These are phyloP conservation scores for Notolabrus celidotus DNA, from an alignment of 2,797 vertebrate genomes.

Conservation along the genomic window DNA sequence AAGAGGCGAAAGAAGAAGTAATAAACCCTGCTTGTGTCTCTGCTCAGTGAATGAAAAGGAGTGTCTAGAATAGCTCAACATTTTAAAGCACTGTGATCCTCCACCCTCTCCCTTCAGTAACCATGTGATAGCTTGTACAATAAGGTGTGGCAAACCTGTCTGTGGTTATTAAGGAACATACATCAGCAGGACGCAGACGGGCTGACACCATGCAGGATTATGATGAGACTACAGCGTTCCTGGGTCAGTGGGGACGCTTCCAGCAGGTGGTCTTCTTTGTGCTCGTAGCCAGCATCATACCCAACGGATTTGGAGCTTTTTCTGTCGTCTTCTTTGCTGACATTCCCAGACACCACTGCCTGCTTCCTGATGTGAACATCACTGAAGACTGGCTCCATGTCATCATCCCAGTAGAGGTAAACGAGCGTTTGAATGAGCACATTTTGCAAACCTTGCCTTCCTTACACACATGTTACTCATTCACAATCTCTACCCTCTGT, in stretches of 20 bases:
- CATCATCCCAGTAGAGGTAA: slow-evolving; percentile 75
- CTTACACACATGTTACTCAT: too few relatives aligned
- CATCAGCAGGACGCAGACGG: background rate
- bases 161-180: fast-evolving
- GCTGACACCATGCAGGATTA: slow-evolving; percentile 76
- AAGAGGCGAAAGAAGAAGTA: too few relatives aligned
- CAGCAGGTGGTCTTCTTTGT: slow-evolving; percentile 86
- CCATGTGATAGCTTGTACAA: background rate
- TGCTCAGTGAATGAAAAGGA: too few relatives aligned
- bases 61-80: too few relatives aligned
- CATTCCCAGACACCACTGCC: slow-evolving; percentile 84
- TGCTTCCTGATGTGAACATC: slow-evolving; percentile 81
- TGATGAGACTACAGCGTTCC: slow-evolving; percentile 77
- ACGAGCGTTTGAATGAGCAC: background rate
- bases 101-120: background rate
- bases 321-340: slow-evolving; percentile 82
- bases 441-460: background rate
- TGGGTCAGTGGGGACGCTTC: slow-evolving; percentile 87
- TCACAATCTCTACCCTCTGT: too few relatives aligned
- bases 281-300: slow-evolving; percentile 86
- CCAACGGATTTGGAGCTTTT: slow-evolving; percentile 85
- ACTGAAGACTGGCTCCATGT: slow-evolving; percentile 83
- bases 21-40: too few relatives aligned
- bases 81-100: background rate
- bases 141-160: background rate